Evolutionary conservation across 2,113 vertebrate genomes (phyloP).

Genomic region (Otis tarda): DNA sequence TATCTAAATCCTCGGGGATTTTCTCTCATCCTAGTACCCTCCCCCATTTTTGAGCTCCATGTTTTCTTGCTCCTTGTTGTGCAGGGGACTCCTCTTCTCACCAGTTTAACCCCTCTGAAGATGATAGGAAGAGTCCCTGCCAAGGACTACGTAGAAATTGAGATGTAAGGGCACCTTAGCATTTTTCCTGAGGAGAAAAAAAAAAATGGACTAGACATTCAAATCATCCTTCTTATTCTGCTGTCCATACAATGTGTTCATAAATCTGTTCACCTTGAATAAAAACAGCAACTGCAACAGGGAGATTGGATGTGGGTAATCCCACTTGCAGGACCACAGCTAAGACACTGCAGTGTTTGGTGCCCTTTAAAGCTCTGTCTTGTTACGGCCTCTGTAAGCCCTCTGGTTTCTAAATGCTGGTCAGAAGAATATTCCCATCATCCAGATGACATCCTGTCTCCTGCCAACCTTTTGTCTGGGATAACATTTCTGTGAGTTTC

Average conservation of each 20-base stretch:
- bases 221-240: neutral
- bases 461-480: neutral
- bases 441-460: neutral
- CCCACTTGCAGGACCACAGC: neutral
- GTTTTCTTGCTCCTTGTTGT: neutral
- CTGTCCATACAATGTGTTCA: neutral
- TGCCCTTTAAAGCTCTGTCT: neutral
- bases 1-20: neutral
- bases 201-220: neutral
- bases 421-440: neutral
- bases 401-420: neutral
- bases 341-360: neutral
- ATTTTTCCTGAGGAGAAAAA: neutral
- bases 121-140: neutral
- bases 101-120: neutral
- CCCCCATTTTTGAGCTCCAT: neutral
- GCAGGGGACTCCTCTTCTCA: neutral
- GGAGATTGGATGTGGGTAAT: neutral
- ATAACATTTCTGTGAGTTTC: neutral
- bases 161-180: neutral
- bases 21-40: neutral
- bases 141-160: neutral
- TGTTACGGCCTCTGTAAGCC: neutral
- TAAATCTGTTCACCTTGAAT: neutral
- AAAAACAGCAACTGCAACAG: neutral